These are phyloP conservation scores for Scaptomyza polygonia DNA, from an alignment of 2,888 invertebrate species.

Conservation along the genomic window DNA sequence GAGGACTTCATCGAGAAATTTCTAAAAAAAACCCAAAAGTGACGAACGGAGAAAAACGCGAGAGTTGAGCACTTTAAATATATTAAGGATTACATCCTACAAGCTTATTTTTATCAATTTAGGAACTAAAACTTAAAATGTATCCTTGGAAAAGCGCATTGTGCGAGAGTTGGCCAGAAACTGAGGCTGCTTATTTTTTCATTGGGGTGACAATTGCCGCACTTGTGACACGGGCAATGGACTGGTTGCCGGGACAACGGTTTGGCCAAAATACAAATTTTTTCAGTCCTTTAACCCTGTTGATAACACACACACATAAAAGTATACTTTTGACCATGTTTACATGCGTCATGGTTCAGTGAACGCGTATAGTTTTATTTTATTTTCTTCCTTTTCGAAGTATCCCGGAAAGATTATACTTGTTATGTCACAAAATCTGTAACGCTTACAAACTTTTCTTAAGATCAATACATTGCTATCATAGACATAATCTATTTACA, in stretches of 20 bases:
- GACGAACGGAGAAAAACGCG: conserved; percentile 17
- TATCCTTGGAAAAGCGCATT: conserved; percentile 21
- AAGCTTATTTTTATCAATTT: neutral
- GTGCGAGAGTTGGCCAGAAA: conserved; percentile 56
- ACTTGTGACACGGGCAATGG: conserved; percentile 31
- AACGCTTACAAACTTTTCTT: too few relatives aligned
- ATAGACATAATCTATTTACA: too few relatives aligned
- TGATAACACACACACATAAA: neutral
- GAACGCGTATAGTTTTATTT: conserved; percentile 16
- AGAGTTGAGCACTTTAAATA: conserved; percentile 31
- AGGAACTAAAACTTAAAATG: conserved; percentile 4
- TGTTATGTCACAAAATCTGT: neutral
- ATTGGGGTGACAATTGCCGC: conserved; percentile 60
- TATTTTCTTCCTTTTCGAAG: neutral
- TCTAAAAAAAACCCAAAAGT: conserved; percentile 61
- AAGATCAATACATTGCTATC: too few relatives aligned
- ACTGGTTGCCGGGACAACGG: conserved; percentile 66
- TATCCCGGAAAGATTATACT: conserved; percentile 8
- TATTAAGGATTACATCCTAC: conserved; percentile 67
- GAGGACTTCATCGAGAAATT: conserved; percentile 82
- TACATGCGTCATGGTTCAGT: conserved; percentile 55
- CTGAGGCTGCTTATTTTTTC: conserved; percentile 49
- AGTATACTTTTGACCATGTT: conserved; percentile 27
- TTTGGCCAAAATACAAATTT: conserved; percentile 67
- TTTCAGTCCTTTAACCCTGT: conserved; percentile 51